Evolutionary conservation across 1,140 invertebrate genomes (phyloP), one percentile per base, ranked within the genome.

Genomic region (Orussus abietinus): DNA sequence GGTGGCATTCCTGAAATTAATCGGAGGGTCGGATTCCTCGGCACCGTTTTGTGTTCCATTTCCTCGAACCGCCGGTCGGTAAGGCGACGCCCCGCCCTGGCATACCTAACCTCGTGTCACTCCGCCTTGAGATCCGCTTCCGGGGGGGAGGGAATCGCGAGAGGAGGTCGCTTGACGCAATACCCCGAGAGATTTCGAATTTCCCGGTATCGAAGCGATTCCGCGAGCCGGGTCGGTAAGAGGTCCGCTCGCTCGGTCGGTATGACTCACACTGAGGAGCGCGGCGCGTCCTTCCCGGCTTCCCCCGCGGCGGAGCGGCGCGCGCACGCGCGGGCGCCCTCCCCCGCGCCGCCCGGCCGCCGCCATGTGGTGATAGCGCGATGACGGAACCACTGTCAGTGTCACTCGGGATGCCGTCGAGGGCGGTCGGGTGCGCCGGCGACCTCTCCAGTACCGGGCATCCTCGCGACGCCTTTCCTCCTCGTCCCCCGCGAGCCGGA

Each of bases 361-460:
- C n/a, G 15, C 31, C 31, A 5, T 33, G 31, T 2, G 31, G 14
- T 36, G 14, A 18, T 33, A 19, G 29, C 13, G 34, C 49, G 49
- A 53, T 56, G 59, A 55, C 48, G 55, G 47, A 53, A 49, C 26
- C 34, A 56, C 57, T 68, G 64, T 69, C 64, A 69, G 66, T 69
- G 64, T 66, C 64, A 68, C 51, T 61, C 42, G 55, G 63, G 50
- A 57, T 55, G 51, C 38, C 53, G 57, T 38, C 31, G 47, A 31
- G 49, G 35, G 54, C 36, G 50, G 53, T 47, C 19, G 30, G 18
- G 4, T 13, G 28, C 38, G 19, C 30, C 13, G 15, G 11, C 10
- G 10, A 2, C 21, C 47, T 52, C 39, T 52, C 32, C 10, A 36
- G 10, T 30, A 15, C 46, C 28, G 15, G 43, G 33, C 42, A 36